phyloP scores from a whole-genome alignment of 2,113 vertebrate species.

The Periophthalmodon schlosseri region DNA sequence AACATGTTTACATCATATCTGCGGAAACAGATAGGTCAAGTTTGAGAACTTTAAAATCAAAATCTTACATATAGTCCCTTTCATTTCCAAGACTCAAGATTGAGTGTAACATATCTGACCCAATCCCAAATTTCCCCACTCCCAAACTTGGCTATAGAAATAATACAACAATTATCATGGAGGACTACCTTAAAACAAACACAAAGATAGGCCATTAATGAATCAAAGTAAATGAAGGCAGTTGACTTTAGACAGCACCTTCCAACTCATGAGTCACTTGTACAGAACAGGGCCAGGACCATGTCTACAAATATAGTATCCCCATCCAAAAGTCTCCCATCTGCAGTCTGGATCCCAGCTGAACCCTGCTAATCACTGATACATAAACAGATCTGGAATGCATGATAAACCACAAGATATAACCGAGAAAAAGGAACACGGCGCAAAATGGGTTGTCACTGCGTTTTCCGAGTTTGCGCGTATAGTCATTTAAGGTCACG shows the following conservation, averaged over 20 bases:
- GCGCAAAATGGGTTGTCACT: not conserved
- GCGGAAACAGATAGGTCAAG: too few species aligned
- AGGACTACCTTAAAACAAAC: conserved; percentile 1
- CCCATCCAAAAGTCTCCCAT: not conserved
- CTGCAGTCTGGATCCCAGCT: not conserved
- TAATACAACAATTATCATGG: not conserved
- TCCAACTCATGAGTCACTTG: not conserved
- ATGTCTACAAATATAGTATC: conserved; percentile 3
- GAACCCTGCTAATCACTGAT: conserved; percentile 9
- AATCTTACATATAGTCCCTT: not conserved
- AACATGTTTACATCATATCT: too few species aligned
- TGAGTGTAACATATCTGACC: conserved; percentile 4
- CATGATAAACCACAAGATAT: not conserved
- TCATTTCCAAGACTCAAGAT: conserved; percentile 22
- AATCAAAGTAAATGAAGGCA: conserved; percentile 5
- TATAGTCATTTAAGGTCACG: not conserved
- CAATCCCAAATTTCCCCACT: conserved; percentile 2
- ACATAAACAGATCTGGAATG: conserved; percentile 1
- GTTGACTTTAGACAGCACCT: too few species aligned
- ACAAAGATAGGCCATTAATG: conserved; percentile 5
- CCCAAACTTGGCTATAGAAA: conserved; percentile 3
- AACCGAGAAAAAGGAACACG: not conserved
- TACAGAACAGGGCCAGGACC: not conserved
- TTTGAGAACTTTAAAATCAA: too few species aligned
- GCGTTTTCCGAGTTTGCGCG: not conserved